Base-by-base conservation (phyloP, 2,797 vertebrate species). In the Sebastes jordani region DNA sequence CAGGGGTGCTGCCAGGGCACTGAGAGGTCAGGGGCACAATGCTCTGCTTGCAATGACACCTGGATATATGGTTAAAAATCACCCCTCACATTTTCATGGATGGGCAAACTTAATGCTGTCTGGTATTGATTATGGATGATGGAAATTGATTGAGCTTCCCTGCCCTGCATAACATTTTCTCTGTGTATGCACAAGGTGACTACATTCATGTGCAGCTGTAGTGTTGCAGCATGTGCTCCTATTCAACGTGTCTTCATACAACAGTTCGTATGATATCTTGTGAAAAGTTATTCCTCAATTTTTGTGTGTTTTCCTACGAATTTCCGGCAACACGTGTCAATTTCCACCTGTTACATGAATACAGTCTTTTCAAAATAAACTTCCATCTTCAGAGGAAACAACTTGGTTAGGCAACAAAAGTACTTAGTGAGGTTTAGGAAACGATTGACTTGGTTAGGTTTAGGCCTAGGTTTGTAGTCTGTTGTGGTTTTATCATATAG, bases 101-200 rank as follows among this genome's bases (percentile, higher is more conserved):
- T 80, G 87, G 88, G 83, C 55, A 72, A 78, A 74, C 61, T 6
- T 60, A 54, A 68, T 58, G 13, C 34, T 61, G 49, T 55, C 74
- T 71, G 11, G 32, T 86, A 94, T 93, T 85, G 92, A 95, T 93
- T 89, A 81, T 70, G 52, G 76, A 81, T 89, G 88, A 88, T 90
- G 80, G 11, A 56, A 80, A 92, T 88, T 75, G 83, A 91, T 89
- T 23, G 66, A 56, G 79, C 56, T 61, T 18, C 68, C 83, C 67
- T 64, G 62, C 46, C 32, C 71, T 81, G 85, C 61, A 77, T 71
- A 49, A 27, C 49, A 76, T 81, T 86, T 80, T 87, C 65, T 46
- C 5, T 75, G 58, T 71, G 58, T 20, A n/a, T 66, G 65, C 52
- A 70, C 30, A 25, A 25, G 34, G 29, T 68, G 56, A 52, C 69